phyloP scores from a whole-genome alignment of 2,888 invertebrate genomes.

The Hemistola chrysoprasaria region DNA sequence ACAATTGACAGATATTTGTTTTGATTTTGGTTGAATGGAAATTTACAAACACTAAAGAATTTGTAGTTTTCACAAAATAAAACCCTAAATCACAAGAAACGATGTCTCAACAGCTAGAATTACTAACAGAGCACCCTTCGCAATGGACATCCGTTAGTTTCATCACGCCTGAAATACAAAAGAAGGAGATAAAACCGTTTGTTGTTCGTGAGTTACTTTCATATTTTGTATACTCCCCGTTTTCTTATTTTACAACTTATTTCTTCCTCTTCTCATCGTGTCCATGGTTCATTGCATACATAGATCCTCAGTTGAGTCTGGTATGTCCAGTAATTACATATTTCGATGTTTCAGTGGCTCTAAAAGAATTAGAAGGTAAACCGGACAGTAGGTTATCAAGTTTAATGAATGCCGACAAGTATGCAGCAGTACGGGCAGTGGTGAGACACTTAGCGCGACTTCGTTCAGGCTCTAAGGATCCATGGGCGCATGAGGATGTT shows the following conservation, averaged over 20 bases:
- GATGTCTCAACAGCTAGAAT: constrained; percentile 71
- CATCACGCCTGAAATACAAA: constrained; percentile 68
- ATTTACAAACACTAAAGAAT: constrained; percentile 5
- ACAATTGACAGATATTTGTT: too few species aligned
- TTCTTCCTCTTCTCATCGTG: neutral
- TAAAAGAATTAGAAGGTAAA: constrained; percentile 70
- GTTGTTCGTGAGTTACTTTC: constrained; percentile 56
- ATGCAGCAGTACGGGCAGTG: constrained; percentile 62
- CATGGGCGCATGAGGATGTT: constrained; percentile 56
- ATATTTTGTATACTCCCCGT: neutral
- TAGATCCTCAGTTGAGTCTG: too few species aligned
- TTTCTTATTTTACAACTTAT: neutral
- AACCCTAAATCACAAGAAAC: too few species aligned
- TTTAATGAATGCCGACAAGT: constrained; percentile 66
- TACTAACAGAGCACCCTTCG: constrained; percentile 60
- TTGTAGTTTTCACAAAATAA: constrained; percentile 15
- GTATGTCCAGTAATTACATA: too few species aligned
- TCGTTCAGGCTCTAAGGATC: constrained; percentile 51
- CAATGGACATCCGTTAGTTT: constrained; percentile 61
- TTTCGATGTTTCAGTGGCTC: constrained; percentile 66
- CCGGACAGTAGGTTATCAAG: constrained; percentile 66
- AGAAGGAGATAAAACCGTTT: constrained; percentile 73
- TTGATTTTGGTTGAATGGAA: too few species aligned
- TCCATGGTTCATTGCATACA: too few species aligned
- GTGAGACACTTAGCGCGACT: constrained; percentile 60